A percentile compares a stretch with the other conserved stretches of the same genome.
These are phyloP conservation scores for Drosophila busckii DNA, from an alignment of 1,140 invertebrate genomes.

Conservation along the genomic window DNA sequence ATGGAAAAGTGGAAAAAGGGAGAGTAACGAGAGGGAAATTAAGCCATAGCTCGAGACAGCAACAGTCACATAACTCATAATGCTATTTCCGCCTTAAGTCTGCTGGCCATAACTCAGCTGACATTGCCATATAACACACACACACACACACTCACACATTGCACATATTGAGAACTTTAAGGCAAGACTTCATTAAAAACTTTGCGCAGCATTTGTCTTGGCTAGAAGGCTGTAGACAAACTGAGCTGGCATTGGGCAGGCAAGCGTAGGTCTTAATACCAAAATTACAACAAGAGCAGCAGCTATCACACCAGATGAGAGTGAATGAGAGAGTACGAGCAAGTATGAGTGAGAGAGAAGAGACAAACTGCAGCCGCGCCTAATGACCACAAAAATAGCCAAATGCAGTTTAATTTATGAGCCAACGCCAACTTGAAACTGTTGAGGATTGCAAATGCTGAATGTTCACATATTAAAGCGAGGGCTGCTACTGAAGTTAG, in stretches of 20 bases:
- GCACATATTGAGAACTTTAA: constrained; percentile 37
- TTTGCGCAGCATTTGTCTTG: constrained; percentile 28
- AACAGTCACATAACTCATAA: constrained; percentile 68
- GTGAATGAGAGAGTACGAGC: background rate
- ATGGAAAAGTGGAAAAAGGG: constrained; percentile 23
- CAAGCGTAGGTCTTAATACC: background rate
- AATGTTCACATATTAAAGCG: constrained; percentile 2
- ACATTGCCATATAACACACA: constrained; percentile 12
- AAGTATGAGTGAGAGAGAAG: constrained; percentile 12
- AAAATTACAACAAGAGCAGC: too few species aligned
- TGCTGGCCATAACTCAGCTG: constrained; percentile 32
- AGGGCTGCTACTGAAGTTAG: constrained; percentile 5
- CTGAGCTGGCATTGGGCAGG: background rate
- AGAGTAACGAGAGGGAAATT: constrained; percentile 17
- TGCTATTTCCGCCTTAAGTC: constrained; percentile 57
- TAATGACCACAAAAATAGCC: constrained; percentile 70
- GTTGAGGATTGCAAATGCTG: constrained; percentile 4
- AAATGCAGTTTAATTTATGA: constrained; percentile 66
- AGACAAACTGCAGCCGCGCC: constrained; percentile 55
- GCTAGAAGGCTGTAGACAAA: constrained; percentile 15
- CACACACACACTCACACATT: background rate
- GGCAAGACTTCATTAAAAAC: constrained; percentile 63
- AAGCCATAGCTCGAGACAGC: constrained; percentile 1
- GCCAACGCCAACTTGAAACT: constrained; percentile 36
- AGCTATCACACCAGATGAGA: constrained; percentile 2